Base-by-base conservation (phyloP, 2,797 vertebrate species). In the Dendrocincla fuliginosa region DNA sequence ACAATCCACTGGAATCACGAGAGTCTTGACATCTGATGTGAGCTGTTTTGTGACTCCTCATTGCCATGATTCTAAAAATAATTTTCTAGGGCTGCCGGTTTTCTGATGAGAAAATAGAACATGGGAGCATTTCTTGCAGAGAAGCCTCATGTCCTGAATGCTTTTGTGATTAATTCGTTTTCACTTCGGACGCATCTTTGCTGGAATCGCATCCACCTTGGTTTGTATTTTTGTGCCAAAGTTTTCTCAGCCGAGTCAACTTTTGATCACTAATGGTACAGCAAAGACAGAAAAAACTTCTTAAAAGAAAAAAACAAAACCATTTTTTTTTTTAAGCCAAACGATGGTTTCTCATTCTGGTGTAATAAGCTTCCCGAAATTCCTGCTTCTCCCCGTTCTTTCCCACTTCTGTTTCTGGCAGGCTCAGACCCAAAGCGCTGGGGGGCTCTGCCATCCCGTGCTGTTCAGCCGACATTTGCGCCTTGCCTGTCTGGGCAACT, bases 181-280 rank as follows among this genome's bases (percentile, higher is more conserved):
- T 22, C 35, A 7, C 16, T 28, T 85, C 15, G 60, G 16, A 32
- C 8, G 1, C 8, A 4, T 11, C 32, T 41, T 46, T 13, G 14
- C 49, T 59, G 20, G 9, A 25, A 2, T 4, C 11, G 28, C 5
- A 3, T 16, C 57, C 0, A 0, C 27, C 22, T 81, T 11, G 5
- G 20, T 11, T 61, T 53, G 3, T 35, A 3, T 6, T 78, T 46
- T n/a, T 44, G 33, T 25, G 67, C 41, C 24, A 0, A 49, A 75
- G 13, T 37, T 37, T 57, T 50, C 19, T 10, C 9, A 64, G 39
- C 18, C 8, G 0, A 33, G 23, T 12, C 13, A 65, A 55, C 28
- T 65, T 73, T 33, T 52, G 19, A 41, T 46, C 16, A n/a, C 10
- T n/a, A 37, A 47, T 1, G 13, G 12, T 56, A n/a, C 3, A 32